Conservation (phyloP, 1,140 invertebrate species). For the Manduca sexta region DNA sequence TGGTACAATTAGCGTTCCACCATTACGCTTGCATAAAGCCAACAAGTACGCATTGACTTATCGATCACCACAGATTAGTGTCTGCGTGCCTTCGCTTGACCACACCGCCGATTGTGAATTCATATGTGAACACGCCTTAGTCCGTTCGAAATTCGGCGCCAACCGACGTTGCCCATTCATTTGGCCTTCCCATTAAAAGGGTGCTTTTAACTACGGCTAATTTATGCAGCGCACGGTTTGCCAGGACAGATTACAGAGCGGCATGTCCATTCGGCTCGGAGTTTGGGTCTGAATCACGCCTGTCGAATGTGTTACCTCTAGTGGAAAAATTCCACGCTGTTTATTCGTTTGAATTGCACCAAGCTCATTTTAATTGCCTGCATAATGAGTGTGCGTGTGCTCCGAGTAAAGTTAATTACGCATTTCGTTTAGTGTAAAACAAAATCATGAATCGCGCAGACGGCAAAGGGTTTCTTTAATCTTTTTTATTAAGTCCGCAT, state of each 20-base stretch:
- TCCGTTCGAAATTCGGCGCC: conserved; percentile 22
- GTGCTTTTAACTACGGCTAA: conserved; percentile 40
- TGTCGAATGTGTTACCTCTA: conserved; percentile 33
- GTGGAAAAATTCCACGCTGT: conserved; percentile 24
- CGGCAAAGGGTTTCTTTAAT: too few species aligned
- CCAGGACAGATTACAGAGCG: conserved; percentile 47
- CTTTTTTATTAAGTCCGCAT: too few species aligned
- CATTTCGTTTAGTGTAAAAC: too few species aligned
- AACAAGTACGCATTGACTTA: too few species aligned
- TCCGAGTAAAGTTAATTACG: too few species aligned
- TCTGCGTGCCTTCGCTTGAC: too few species aligned
- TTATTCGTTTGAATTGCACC: conserved; percentile 27
- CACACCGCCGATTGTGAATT: neutral
- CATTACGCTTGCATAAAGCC: too few species aligned
- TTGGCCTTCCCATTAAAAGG: conserved; percentile 44
- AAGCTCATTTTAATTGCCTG: neutral
- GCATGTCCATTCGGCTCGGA: conserved; percentile 17
- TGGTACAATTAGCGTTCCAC: too few species aligned
- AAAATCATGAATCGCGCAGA: too few species aligned
- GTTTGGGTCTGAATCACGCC: conserved; percentile 28
- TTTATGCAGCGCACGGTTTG: conserved; percentile 34
- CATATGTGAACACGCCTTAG: conserved; percentile 2
- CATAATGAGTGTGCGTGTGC: neutral
- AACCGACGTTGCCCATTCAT: conserved; percentile 36
- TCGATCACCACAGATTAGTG: too few species aligned